These are phyloP conservation scores for Odontesthes bonariensis DNA, from an alignment of 2,113 vertebrate genomes.

Conservation along the genomic window DNA sequence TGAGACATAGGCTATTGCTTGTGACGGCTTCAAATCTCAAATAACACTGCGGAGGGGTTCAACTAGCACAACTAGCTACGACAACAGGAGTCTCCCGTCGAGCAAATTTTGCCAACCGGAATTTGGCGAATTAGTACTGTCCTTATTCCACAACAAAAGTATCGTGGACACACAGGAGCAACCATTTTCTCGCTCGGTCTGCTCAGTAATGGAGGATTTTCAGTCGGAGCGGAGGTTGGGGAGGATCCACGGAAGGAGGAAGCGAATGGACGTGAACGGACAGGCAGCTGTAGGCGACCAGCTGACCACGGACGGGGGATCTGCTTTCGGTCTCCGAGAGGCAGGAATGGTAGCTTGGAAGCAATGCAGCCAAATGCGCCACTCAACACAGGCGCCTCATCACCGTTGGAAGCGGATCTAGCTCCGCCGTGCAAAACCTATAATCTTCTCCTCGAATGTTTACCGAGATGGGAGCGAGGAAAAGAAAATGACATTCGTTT, in stretches of 20 bases:
- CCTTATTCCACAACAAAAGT: constrained; percentile 53
- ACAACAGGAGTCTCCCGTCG: constrained; percentile 54
- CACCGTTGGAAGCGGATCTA: constrained; percentile 73
- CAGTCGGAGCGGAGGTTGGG: constrained; percentile 75
- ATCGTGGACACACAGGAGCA: constrained; percentile 52
- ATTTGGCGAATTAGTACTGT: constrained; percentile 53
- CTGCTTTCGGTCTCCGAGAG: constrained; percentile 83
- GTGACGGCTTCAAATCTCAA: constrained; percentile 88
- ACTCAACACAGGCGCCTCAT: constrained; percentile 78
- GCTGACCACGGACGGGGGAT: constrained; percentile 85
- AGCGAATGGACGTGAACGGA: constrained; percentile 78
- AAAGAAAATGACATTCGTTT: background rate
- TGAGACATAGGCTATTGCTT: constrained; percentile 84
- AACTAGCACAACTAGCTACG: constrained; percentile 68
- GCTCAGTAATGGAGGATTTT: constrained; percentile 79
- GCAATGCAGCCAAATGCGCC: constrained; percentile 82
- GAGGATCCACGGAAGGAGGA: constrained; percentile 85
- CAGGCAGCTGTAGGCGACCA: constrained; percentile 86
- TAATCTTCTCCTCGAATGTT: constrained; percentile 11
- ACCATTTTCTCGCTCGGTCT: constrained; percentile 70
- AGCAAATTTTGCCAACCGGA: constrained; percentile 57
- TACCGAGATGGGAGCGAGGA: background rate
- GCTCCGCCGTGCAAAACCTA: constrained; percentile 76
- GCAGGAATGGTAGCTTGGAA: constrained; percentile 82
- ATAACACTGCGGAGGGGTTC: constrained; percentile 83